phyloP scores from a whole-genome alignment of 1,140 invertebrate genomes.

The Metopolophium dirhodum region DNA sequence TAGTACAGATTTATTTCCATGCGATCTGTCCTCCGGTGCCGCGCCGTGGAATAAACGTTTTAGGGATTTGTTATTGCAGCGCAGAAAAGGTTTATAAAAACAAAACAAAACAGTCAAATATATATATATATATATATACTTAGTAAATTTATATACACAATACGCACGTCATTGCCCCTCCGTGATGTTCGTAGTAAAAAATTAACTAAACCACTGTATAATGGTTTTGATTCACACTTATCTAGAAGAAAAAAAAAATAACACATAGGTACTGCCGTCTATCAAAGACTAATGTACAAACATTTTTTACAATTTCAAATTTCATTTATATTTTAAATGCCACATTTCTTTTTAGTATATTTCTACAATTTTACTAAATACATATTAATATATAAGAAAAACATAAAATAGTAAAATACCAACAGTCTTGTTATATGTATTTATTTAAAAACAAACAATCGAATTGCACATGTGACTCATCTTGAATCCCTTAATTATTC shows the following conservation, averaged over 20 bases:
- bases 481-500: not conserved
- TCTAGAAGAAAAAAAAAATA: not conserved
- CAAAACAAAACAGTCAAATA: not conserved
- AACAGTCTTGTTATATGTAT: too few species aligned
- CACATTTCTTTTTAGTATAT: not conserved
- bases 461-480: not conserved
- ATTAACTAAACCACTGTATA: not conserved
- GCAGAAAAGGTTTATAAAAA: not conserved
- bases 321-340: not conserved
- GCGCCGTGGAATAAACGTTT: not conserved
- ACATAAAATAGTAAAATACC: too few species aligned
- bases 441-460: too few species aligned
- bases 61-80: not conserved
- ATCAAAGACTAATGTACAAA: not conserved
- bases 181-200: not conserved
- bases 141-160: not conserved
- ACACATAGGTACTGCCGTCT: not conserved
- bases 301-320: not conserved
- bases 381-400: too few species aligned
- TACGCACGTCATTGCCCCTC: not conserved
- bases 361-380: not conserved
- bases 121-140: too few species aligned
- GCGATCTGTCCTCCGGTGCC: not conserved
- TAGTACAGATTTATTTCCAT: slow-evolving; percentile 15
- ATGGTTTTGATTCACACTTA: not conserved